Evolutionary conservation across 2,797 vertebrate genomes (phyloP), one percentile per base, ranked within the genome.

Genomic region (Typhlichthys eigenmanni): DNA sequence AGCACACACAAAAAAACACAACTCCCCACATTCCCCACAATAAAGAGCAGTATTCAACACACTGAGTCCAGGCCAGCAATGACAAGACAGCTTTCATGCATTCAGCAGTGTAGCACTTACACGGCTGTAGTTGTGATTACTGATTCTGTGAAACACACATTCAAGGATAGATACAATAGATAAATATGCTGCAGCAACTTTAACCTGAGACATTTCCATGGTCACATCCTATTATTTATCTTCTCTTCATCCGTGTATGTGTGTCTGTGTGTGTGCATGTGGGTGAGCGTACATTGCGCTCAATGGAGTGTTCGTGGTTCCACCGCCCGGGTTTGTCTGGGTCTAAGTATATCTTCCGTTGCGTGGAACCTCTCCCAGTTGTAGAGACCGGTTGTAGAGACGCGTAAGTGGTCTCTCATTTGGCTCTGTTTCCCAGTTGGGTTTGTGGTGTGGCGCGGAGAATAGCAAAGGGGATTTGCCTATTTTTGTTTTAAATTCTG

Each of bases 321-420:
- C 60, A 50, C 32, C 34, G 34, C 8, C 55, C 59, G 56, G 76
- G 74, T 71, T 71, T 55, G 77, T 76, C 76, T 59, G 7, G 60
- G 72, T 82, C 80, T 84, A 88, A 81, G 74, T 83, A 82, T 90
- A 87, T 79, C 83, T 67, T 29, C 57, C 70, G 79, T 83, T 84
- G 80, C 74, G 78, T 78, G 84, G 83, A 87, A 83, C 81, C 78
- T 16, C 75, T 88, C 85, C 83, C 85, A 74, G 63, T 63, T 61
- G 75, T 29, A 29, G 24, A 29, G 24, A 29, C 24, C 24, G 24
- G 63, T 63, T 61, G 75, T 29, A 29, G 24, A 29, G 24, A 29
- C 24, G 24, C 24, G 4, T 29, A 29, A 29, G 24, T 79, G 88
- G 85, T 87, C 80, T 66, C 81, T 81, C 71, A 32, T 12, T 19